Percentiles rank a stretch among this genome's conserved stretches.
Evolutionary conservation across 2,888 invertebrate species (phyloP).

Genomic region (Chrysomela aeneicollis): DNA sequence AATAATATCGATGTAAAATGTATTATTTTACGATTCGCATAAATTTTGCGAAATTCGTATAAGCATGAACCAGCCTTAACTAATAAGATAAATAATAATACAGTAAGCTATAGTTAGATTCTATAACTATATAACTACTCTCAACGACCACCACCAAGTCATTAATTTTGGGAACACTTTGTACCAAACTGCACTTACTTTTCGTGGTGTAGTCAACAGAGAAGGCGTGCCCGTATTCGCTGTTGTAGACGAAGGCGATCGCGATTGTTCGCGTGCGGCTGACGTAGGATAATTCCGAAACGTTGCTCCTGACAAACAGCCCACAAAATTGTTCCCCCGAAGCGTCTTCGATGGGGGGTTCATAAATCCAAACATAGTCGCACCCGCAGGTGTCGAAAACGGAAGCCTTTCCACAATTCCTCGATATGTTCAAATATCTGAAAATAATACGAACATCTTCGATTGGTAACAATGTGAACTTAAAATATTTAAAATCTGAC

Average conservation of each 20-base stretch:
- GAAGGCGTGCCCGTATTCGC: constrained; percentile 69
- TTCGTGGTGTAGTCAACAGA: constrained; percentile 70
- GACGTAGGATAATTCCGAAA: constrained; percentile 62
- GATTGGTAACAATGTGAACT: too few species aligned
- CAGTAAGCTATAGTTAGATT: too few species aligned
- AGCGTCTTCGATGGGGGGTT: constrained; percentile 70
- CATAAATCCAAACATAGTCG: constrained; percentile 71
- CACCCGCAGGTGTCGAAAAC: constrained; percentile 61
- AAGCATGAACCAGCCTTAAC: too few species aligned
- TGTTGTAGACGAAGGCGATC: constrained; percentile 68
- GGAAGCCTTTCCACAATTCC: constrained; percentile 50
- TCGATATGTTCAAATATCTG: constrained; percentile 56
- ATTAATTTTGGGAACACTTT: too few species aligned
- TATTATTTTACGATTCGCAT: too few species aligned
- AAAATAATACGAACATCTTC: background rate
- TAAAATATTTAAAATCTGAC: too few species aligned
- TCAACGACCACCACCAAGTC: too few species aligned
- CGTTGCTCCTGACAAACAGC: constrained; percentile 48
- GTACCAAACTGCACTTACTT: too few species aligned
- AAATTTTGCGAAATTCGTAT: too few species aligned
- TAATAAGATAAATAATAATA: too few species aligned
- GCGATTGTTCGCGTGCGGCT: constrained; percentile 69
- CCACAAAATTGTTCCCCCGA: constrained; percentile 71
- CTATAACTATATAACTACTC: too few species aligned
- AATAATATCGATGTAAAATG: too few species aligned